phyloP scores from a whole-genome alignment of 2,797 vertebrate genomes.

The Danio kyathit region DNA sequence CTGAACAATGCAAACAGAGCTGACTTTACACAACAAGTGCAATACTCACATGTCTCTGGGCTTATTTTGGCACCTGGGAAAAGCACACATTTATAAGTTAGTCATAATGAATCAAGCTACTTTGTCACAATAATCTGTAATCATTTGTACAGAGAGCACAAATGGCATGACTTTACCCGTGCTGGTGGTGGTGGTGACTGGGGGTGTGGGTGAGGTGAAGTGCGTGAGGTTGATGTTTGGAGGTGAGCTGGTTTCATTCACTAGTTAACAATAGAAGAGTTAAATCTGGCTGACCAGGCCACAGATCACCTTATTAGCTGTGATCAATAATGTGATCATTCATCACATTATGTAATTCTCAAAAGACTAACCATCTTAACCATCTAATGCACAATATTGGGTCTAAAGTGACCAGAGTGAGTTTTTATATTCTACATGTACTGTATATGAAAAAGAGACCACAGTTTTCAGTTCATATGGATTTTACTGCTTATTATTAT shows the following conservation, averaged over 20 bases:
- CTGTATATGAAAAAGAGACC: no score
- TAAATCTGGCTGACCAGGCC: neutral
- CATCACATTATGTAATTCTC: no score
- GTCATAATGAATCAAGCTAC: neutral
- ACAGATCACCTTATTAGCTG: neutral
- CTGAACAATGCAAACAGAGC: neutral
- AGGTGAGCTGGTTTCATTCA: neutral
- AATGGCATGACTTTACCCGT: neutral
- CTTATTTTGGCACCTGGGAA: rapidly evolving
- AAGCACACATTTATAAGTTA: neutral
- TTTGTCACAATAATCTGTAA: neutral
- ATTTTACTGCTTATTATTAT: no score
- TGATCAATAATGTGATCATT: no score
- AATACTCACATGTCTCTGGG: neutral
- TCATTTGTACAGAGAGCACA: neutral
- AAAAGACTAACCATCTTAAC: no score
- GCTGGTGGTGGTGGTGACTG: neutral
- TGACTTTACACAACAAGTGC: neutral
- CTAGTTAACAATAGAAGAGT: neutral
- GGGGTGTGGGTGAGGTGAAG: neutral
- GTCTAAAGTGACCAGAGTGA: no score
- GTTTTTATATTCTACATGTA: no score
- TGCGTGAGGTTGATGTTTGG: neutral
- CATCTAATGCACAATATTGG: no score
- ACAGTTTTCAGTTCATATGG: no score